Conservation (phyloP, 2,888 invertebrate genomes). For the Lithosia quadra region DNA sequence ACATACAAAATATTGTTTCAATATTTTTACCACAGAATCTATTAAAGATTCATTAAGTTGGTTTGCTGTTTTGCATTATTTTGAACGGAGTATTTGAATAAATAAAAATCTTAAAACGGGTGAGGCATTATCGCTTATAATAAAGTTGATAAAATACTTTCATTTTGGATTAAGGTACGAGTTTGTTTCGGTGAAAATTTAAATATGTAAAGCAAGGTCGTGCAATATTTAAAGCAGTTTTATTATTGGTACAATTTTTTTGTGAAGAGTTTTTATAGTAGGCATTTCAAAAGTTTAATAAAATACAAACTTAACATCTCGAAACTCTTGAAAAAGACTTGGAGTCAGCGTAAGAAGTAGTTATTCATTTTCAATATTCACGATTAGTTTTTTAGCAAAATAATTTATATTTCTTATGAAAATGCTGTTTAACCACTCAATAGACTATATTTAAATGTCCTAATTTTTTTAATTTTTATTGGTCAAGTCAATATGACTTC, state of each 20-base stretch:
- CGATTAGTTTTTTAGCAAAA: no score
- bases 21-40: slow-evolving; percentile 7
- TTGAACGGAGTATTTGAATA: neutral
- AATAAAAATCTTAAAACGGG: slow-evolving; percentile 4
- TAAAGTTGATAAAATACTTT: slow-evolving; percentile 4
- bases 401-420: no score
- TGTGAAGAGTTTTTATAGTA: no score
- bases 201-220: slow-evolving; percentile 3
- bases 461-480: no score
- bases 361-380: no score
- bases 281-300: no score
- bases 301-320: neutral
- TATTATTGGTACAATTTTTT: neutral
- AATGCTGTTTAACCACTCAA: no score
- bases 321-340: neutral
- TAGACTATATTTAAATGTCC: no score
- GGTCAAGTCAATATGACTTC: no score
- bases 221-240: neutral
- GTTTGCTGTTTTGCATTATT: slow-evolving; percentile 13
- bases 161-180: neutral
- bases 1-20: neutral
- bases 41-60: slow-evolving; percentile 15
- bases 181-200: slow-evolving; percentile 3
- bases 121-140: neutral
- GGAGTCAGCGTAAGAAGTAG: no score